A percentile compares a stretch with the other conserved stretches of the same genome.
phyloP scores from a whole-genome alignment of 2,797 vertebrate genomes.

The Acanthopagrus latus region DNA sequence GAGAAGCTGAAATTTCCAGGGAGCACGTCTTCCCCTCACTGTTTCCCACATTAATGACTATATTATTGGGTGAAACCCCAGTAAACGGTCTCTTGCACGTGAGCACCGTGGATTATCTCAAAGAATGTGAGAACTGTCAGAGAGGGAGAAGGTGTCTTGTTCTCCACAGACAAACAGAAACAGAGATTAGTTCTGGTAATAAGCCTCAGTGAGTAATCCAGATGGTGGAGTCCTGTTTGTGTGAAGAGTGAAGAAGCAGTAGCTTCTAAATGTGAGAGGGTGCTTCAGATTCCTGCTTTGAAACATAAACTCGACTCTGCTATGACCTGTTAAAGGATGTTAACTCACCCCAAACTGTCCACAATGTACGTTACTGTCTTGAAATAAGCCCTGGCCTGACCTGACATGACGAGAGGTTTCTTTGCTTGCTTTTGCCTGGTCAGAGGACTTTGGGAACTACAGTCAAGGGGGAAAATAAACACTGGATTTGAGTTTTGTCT shows the following conservation, averaged over 20 bases:
- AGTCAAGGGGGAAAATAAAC: slow-evolving; percentile 64
- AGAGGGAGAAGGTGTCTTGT: slow-evolving; percentile 44
- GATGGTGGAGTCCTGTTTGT: slow-evolving; percentile 51
- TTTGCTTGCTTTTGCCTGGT: slow-evolving; percentile 47
- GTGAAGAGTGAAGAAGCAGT: slow-evolving; percentile 21
- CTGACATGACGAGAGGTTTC: slow-evolving; percentile 34
- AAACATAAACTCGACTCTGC: slow-evolving; percentile 32
- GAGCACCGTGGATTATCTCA: slow-evolving; percentile 34
- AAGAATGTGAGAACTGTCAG: slow-evolving; percentile 43
- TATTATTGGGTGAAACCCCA: slow-evolving; percentile 23
- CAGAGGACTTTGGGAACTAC: slow-evolving; percentile 25
- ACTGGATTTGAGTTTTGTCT: slow-evolving; percentile 47
- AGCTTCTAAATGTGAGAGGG: slow-evolving; percentile 18
- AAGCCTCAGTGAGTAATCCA: slow-evolving; percentile 54
- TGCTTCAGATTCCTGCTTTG: slow-evolving; percentile 7
- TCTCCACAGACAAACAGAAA: slow-evolving; percentile 60
- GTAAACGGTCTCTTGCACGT: slow-evolving; percentile 10
- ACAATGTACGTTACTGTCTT: slow-evolving; percentile 5
- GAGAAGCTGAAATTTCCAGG: slow-evolving; percentile 7
- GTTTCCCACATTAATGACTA: slow-evolving; percentile 14
- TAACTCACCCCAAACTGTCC: slow-evolving; percentile 1
- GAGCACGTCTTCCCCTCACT: neutral
- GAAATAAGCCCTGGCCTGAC: slow-evolving; percentile 18
- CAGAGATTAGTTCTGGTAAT: slow-evolving; percentile 59
- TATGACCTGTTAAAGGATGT: neutral